A percentile compares a stretch with the other conserved stretches of the same genome.
Conservation (phyloP, 2,113 vertebrate genomes). For the Pteruthius melanotis region DNA sequence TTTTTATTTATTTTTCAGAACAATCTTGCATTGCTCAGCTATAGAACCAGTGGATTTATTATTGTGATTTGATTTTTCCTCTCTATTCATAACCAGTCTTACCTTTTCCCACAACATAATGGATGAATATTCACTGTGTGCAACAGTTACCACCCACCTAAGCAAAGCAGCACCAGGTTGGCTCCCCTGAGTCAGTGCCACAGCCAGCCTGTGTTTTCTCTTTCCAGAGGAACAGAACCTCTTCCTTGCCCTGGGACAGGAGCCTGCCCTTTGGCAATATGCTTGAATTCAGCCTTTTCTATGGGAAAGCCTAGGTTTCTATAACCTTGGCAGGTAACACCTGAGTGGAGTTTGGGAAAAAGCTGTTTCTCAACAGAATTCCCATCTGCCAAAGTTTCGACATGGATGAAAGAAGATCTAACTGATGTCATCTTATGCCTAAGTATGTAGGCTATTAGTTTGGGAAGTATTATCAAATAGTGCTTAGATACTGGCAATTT, state of each 20-base stretch:
- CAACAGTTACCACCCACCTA: not conserved
- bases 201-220: not conserved
- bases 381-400: not conserved
- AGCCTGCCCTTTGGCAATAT: not conserved
- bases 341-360: not conserved
- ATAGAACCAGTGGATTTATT: not conserved
- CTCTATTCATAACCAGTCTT: not conserved
- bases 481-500: not conserved
- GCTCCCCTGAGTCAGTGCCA: not conserved
- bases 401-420: not conserved
- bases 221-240: not conserved
- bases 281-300: not conserved
- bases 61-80: not conserved
- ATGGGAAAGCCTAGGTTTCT: not conserved
- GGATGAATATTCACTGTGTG: rapidly evolving
- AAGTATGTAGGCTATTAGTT: not conserved
- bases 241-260: not conserved
- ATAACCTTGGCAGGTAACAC: not conserved
- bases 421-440: not conserved
- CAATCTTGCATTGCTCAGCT: not conserved
- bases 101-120: not conserved
- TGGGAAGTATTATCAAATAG: not conserved
- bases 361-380: not conserved
- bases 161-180: not conserved
- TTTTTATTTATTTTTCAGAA: not conserved